Base-by-base conservation (phyloP, 2,113 vertebrate species). In the Platanista minor region DNA sequence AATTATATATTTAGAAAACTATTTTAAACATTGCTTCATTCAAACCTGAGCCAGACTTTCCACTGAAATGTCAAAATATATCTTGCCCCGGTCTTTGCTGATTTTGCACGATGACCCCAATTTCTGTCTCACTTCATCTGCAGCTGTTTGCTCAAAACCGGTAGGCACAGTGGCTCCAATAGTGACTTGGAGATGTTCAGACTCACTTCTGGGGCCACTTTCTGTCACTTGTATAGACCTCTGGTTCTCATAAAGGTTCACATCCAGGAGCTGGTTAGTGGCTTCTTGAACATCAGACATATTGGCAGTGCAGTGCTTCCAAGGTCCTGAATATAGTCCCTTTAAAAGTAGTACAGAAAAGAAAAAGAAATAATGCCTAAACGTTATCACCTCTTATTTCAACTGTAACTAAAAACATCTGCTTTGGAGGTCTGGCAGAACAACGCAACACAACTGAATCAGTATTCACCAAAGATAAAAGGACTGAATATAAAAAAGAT, bases 81-180 rank as follows among this genome's bases (percentile, higher is more conserved):
- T 99, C 77, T 99, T 99, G 43, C 99, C 99, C 8, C 99, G 99
- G 95, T 99, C 99, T 98, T 98, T 99, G 98, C 99, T 99, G 95
- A 99, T 99, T 92, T 97, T 98, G 90, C 98, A 98, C 36, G 97
- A 98, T 4, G 99, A 99, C 23, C 99, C 99, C 41, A 99, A 98
- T 95, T 99, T 99, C 98, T 99, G 99, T 91, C 98, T 98, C 92
- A 99, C 99, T 98, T 99, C 99, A 66, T 99, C 99, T 27, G 99
- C 99, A 59, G 99, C 99, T 59, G 99, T 99, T 92, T 98, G 98
- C 97, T 99, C 99, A 96, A 99, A 99, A 0, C 99, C 99, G 8
- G 99, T 99, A 33, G 99, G 99, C 43, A 99, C 99, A 0, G 99
- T 99, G 20, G 99, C 99, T 91, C 99, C 99, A 74, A 99, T 97